Conservation (phyloP, 2,888 invertebrate species). For the Ormyrus pomaceus region DNA sequence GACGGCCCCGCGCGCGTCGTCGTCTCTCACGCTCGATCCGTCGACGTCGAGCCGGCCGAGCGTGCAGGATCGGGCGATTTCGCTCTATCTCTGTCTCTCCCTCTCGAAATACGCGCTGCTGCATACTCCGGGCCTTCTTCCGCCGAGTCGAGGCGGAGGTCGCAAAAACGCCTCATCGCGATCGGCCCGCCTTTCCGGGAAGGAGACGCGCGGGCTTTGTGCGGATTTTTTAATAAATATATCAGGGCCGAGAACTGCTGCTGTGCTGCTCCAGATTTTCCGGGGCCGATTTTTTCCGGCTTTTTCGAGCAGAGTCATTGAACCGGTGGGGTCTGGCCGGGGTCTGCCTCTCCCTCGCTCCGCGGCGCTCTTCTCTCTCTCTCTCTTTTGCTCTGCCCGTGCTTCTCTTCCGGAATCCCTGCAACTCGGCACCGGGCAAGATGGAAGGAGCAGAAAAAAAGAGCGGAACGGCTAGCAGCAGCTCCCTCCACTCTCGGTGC, state of each 20-base stretch:
- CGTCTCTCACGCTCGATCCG: conserved; percentile 56
- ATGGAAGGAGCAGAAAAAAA: conserved; percentile 56
- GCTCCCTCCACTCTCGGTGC: conserved; percentile 39
- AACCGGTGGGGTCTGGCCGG: conserved; percentile 53
- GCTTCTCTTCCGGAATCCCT: conserved; percentile 36
- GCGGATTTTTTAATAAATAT: too few relatives aligned
- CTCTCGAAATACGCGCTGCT: conserved; percentile 10
- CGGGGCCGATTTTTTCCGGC: neutral
- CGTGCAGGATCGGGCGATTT: conserved; percentile 10
- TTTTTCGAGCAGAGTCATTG: conserved; percentile 59
- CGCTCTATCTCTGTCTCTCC: conserved; percentile 10
- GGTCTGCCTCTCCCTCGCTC: neutral
- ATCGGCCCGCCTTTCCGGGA: neutral
- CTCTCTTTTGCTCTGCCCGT: neutral
- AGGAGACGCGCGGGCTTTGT: too few relatives aligned
- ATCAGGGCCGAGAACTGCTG: too few relatives aligned
- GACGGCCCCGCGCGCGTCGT: conserved; percentile 58
- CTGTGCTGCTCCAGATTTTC: too few relatives aligned
- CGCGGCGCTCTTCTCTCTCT: neutral
- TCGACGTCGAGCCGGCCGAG: conserved; percentile 47
- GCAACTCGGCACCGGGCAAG: conserved; percentile 49
- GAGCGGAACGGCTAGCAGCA: conserved; percentile 40
- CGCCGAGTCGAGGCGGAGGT: neutral
- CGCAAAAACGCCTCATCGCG: conserved; percentile 1
- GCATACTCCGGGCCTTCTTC: neutral